Base-by-base conservation (phyloP, 1,140 invertebrate genomes). In the Trachymyrmex septentrionalis region DNA sequence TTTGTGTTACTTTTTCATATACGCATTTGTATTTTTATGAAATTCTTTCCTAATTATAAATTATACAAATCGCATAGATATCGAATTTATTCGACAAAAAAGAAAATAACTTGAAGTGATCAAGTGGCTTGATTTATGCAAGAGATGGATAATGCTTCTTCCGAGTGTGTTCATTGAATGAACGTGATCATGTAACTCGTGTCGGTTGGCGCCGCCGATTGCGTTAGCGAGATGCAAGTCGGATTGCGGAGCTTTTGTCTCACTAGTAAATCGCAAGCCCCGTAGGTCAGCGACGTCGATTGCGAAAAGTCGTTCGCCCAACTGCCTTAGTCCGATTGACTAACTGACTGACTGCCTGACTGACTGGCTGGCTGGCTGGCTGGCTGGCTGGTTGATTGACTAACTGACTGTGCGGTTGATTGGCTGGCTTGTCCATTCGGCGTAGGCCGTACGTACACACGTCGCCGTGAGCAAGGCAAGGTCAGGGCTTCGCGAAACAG, bases 401-500 rank as follows among this genome's bases (percentile, higher is more conserved):
- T 86, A 66, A 84, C 85, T 88, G 63, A 88, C 72, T 90, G 69
- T 24, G 50, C 59, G 78, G 48, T 38, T 85, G 87, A 84, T 73
- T 90, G 78, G 63, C 64, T 85, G 73, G 80, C 38, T 87, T 85
- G 76, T 53, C 63, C 64, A 77, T 92, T 90, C 63, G 85, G 86
- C 86, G 91, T 92, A 92, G 91, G 91, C 82, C 61, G 88, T 86
- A 38, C 77, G 34, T 86, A 75, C 72, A 27, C 38, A 85, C 34
- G 59, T 27, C 64, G 64, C 50, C 63, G 71, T 27, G 57, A 91
- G 87, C 75, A 50, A 78, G 55, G 38, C 89, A 92, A 92, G 91
- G 91, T 92, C 91, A 92, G 71, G 91, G 91, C 67, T 86, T 91
- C 91, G 91, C 91, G 89, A 92, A 92, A 92, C 91, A 92, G 91